Evolutionary conservation across 1,140 invertebrate species (phyloP), one percentile per base, ranked within the genome.

Genomic region (Hyles euphorbiae): DNA sequence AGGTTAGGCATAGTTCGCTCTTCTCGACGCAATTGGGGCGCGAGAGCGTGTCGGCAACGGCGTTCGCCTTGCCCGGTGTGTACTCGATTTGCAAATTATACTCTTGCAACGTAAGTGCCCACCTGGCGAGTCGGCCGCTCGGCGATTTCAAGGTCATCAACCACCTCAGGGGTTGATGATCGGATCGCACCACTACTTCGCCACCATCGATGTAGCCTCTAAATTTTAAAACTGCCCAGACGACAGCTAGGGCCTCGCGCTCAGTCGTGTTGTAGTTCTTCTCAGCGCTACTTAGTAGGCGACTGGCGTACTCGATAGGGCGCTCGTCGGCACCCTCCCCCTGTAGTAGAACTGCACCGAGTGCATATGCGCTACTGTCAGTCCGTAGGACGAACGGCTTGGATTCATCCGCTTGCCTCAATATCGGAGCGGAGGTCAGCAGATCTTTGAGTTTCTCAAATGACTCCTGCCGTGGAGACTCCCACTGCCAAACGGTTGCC

Each of bases 131-230:
- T 6, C 79, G 48, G 10, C 78, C 81, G 2, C 63, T 80, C 3
- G 81, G 78, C 22, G 87, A 72, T 58, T 85, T 89, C 0, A 90
- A 65, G 1, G 72, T 69, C n/a, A 78, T 59, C 0, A 92, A 66
- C 83, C 86, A 92, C 33, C 63, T 68, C 10, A 91, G 60, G 0
- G 90, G 86, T 58, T 89, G 82, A 57, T 91, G 89, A 58, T 78
- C 75, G 8, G 62, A 70, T 7, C 63, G 54, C 3, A 89, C 66
- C 3, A 34, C 74, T 85, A 65, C 91, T 83, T 63, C 61, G 10
- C 53, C 68, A 7, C 78, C 81, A 49, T 83, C 75, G 33, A 82
- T 57, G 53, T 85, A 87, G 0, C 67, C 68, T 36, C 78, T 45
- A 43, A 88, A 90, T 43, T 82, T 71, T 22, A 83, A 63, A 0